These are phyloP conservation scores for Enteromius mattozi DNA, from an alignment of 2,797 vertebrate species.

Conservation along the genomic window DNA sequence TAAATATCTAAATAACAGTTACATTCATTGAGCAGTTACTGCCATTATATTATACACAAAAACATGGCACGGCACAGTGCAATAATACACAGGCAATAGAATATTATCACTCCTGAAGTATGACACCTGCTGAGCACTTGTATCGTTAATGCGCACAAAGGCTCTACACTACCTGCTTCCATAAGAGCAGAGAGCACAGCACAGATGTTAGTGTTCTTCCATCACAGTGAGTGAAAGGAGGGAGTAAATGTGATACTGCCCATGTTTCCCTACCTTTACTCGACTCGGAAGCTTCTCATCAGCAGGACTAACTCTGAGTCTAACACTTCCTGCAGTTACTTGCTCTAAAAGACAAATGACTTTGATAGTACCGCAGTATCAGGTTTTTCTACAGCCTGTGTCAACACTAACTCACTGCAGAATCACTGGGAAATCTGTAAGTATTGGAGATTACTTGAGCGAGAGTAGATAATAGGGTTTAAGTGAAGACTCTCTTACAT, in stretches of 20 bases:
- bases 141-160: background rate
- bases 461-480: background rate
- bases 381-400: constrained; percentile 15
- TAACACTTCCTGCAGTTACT: constrained; percentile 2
- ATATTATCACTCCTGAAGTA: constrained; percentile 10
- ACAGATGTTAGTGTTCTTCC: constrained; percentile 15
- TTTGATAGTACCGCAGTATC: background rate
- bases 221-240: constrained; percentile 8
- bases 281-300: background rate
- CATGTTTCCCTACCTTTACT: background rate
- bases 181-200: background rate
- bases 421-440: constrained; percentile 6
- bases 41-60: background rate
- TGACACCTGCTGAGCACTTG: constrained; percentile 9
- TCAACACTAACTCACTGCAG: constrained; percentile 10
- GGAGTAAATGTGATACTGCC: background rate
- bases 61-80: background rate
- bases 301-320: constrained; percentile 17
- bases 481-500: background rate
- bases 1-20: background rate
- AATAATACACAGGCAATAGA: background rate
- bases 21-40: background rate
- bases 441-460: background rate
- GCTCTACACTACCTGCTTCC: background rate
- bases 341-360: constrained; percentile 22